Base-by-base conservation (phyloP, 1,140 invertebrate species). In the Lepidostoma basale region DNA sequence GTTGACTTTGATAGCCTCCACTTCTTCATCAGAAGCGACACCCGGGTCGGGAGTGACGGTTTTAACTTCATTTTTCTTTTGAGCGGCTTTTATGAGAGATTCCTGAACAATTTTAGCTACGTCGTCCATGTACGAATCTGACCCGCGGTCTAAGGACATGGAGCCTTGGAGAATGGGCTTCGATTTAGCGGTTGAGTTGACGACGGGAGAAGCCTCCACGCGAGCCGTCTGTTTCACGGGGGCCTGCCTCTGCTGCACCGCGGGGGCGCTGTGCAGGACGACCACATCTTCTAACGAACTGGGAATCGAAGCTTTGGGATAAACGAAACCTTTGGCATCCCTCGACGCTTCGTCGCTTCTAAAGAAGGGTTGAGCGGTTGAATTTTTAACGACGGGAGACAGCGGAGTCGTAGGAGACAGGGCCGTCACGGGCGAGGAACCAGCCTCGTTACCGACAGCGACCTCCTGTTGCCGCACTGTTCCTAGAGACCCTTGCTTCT, bases 291-390 rank as follows among this genome's bases (percentile, higher is more conserved):
- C 74, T 18, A 76, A 74, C 3, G 62, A 22, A 47, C 49, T 63
- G 22, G n/a, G 10, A 56, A n/a, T 16, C 3, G 23, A 30, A 54
- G 22, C 28, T 39, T 30, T 33, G 20, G 23, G 62, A 28, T 67
- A n/a, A n/a, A n/a, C n/a, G n/a, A n/a, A n/a, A n/a, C n/a, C n/a
- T n/a, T n/a, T n/a, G n/a, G n/a, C n/a, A n/a, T n/a, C n/a, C n/a
- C n/a, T n/a, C n/a, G n/a, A n/a, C n/a, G n/a, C 64, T 6, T 56
- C 18, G 23, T 58, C 44, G 2, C 16, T 30, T n/a, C 45, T 33
- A 20, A 69, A 74, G 67, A 80, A 82, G n/a, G 81, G 81, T 70
- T 79, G 79, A 0, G 81, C 74, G 3, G 74, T 76, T 12, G 79
- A 70, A 69, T 82, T 82, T 70, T 76, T 80, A 1, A 81, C n/a